A percentile compares a stretch with the other conserved stretches of the same genome.
Conservation (phyloP, 2,888 invertebrate genomes). For the Ferdinandea cuprea region DNA sequence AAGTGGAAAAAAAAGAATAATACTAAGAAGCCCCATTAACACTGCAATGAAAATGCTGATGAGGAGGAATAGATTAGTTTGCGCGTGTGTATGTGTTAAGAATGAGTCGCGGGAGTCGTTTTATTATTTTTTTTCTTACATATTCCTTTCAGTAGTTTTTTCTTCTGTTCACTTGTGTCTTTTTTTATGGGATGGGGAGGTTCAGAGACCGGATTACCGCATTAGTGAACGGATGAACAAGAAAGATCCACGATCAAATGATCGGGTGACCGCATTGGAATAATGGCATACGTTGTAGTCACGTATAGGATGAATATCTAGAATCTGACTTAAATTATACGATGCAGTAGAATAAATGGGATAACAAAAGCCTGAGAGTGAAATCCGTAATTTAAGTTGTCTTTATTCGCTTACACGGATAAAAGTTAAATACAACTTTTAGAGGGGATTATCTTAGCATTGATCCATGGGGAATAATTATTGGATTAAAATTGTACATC, state of each 20-base stretch:
- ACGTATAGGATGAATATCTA: slow-evolving; percentile 1
- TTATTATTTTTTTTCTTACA: background rate
- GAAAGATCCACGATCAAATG: slow-evolving; percentile 11
- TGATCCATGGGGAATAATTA: too few species aligned
- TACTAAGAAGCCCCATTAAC: background rate
- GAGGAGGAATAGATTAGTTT: background rate
- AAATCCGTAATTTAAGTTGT: background rate
- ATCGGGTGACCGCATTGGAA: slow-evolving; percentile 8
- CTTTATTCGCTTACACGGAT: too few species aligned
- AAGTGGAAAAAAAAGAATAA: background rate
- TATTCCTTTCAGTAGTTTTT: background rate
- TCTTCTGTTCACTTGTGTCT: background rate
- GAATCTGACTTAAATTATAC: slow-evolving; percentile 3
- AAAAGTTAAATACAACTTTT: background rate
- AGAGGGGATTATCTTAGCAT: too few species aligned
- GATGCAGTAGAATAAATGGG: background rate
- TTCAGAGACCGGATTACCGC: slow-evolving; percentile 9
- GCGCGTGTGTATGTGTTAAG: background rate
- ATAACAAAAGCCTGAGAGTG: background rate
- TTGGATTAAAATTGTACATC: too few species aligned
- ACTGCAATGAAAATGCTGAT: background rate
- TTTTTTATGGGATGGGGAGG: slow-evolving; percentile 6
- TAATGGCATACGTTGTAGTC: slow-evolving; percentile 6
- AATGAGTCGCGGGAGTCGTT: background rate
- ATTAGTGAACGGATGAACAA: background rate